These are phyloP conservation scores for Lagenorhynchus albirostris DNA, from an alignment of 2,113 vertebrate species.

Conservation along the genomic window DNA sequence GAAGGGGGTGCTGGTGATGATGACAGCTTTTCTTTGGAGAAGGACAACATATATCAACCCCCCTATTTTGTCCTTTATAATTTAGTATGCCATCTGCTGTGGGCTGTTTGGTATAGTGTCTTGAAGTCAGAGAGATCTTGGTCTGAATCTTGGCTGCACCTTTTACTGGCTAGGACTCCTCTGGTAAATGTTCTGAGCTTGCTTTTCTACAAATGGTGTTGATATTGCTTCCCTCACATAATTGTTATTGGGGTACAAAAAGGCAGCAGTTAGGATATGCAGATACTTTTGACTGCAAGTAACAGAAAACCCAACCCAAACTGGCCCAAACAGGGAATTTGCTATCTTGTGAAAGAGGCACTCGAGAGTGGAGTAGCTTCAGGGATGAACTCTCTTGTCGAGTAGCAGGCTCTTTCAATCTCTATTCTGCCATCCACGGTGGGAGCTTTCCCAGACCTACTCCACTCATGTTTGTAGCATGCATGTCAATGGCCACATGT, in stretches of 20 bases:
- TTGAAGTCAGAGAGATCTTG: neutral
- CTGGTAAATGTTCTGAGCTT: neutral
- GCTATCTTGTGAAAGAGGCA: neutral
- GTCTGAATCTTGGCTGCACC: neutral
- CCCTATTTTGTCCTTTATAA: neutral
- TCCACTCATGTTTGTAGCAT: neutral
- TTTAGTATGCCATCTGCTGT: neutral
- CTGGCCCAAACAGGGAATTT: neutral
- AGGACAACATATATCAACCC: neutral
- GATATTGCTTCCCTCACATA: neutral
- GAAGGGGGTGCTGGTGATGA: too few relatives aligned
- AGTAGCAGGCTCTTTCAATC: neutral
- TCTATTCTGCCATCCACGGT: neutral
- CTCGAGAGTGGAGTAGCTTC: neutral
- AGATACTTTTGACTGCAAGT: neutral
- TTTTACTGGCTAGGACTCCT: neutral
- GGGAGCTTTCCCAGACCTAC: neutral
- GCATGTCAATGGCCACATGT: rapidly evolving
- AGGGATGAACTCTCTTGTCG: rapidly evolving
- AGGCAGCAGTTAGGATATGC: neutral
- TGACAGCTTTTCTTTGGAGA: neutral
- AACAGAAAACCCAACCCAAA: neutral
- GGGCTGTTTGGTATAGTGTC: neutral
- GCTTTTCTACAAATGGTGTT: neutral
- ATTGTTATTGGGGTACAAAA: neutral